Base-by-base conservation (phyloP, 1,140 invertebrate species). In the Andricus grossulariae region DNA sequence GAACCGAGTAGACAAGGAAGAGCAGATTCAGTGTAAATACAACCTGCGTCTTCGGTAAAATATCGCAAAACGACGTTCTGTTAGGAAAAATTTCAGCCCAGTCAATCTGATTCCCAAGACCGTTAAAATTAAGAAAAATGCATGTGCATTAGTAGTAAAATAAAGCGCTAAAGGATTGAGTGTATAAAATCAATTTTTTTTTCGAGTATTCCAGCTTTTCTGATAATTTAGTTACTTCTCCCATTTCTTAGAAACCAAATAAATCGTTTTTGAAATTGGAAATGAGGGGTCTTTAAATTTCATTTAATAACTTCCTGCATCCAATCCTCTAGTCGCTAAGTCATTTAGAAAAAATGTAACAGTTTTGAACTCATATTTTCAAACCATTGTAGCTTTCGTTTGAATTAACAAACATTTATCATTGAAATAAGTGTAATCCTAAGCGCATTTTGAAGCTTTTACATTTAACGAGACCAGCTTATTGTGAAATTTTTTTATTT, bases 11-110 rank as follows among this genome's bases (percentile, higher is more conserved):
- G 52, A 54, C 52, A 66, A 32, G 25, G 57, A 39, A 66, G 57
- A 66, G 57, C 57, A 66, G 57, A 66, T 39, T 57, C 55, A 57
- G 55, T 57, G 55, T 57, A 57, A 25, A 57, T 57, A 57, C 55
- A 57, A 57, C 19, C 55, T 57, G 55, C 55, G 19, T 57, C 57
- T 66, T 60, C 57, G 25, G 57, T 66, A 66, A 32, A 32, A 66
- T 13, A 15, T 39, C 21, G 32, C 11, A 25, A 57, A 55, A 60
- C 8, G 60, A 66, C 32, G 57, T 15, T 66, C 25, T 66, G 57
- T 66, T 66, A 25, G 16, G 39, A 5, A 66, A 21, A 66, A 66
- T 39, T 60, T 66, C 57, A 66, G 57, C 57, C 39, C 57, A 66
- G 57, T 66, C 57, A 66, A 66, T 66, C 25, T 21, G 32, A 66